Conservation (phyloP, 2,797 vertebrate genomes). For the Megalops cyprinoides region DNA sequence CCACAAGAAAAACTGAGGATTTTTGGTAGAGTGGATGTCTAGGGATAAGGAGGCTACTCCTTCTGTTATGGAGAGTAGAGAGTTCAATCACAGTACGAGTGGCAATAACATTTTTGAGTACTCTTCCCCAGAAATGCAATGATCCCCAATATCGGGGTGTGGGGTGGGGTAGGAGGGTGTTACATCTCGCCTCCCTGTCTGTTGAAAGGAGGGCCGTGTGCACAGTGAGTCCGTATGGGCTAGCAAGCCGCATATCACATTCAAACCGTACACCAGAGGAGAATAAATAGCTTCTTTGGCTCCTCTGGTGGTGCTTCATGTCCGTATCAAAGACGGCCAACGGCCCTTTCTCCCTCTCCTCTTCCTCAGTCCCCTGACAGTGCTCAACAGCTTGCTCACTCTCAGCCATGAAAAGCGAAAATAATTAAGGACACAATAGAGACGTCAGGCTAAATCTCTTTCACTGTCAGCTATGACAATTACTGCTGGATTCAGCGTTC, state of each 20-base stretch:
- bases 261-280: constrained; percentile 40
- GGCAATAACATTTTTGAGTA: not conserved
- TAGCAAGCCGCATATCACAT: constrained; percentile 47
- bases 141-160: too few relatives aligned
- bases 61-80: not conserved
- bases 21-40: too few relatives aligned
- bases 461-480: constrained; percentile 27
- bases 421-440: constrained; percentile 53
- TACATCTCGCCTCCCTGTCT: not conserved
- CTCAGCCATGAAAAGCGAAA: constrained; percentile 42
- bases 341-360: constrained; percentile 58
- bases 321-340: constrained; percentile 57
- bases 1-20: too few relatives aligned
- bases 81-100: not conserved
- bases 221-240: not conserved
- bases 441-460: constrained; percentile 36
- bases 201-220: not conserved
- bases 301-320: constrained; percentile 69
- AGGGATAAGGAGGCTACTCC: not conserved
- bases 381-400: constrained; percentile 48
- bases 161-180: too few relatives aligned
- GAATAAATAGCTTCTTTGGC: constrained; percentile 59
- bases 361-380: constrained; percentile 43
- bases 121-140: not conserved
- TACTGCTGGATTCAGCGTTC: not conserved